phyloP scores from a whole-genome alignment of 2,797 vertebrate genomes.

The Silurus aristotelis region DNA sequence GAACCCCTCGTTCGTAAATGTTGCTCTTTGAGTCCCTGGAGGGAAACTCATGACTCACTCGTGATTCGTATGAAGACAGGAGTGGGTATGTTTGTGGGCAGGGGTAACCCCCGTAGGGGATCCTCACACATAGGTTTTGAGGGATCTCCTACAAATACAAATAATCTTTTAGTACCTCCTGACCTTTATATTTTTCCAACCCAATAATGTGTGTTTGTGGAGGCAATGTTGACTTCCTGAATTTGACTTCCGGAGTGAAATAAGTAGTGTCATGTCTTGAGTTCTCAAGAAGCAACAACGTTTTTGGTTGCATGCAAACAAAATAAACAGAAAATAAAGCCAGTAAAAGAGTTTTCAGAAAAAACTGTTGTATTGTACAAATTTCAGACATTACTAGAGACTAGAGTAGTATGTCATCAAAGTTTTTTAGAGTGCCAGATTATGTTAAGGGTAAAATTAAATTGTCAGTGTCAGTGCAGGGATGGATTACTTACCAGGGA shows the following conservation, averaged over 20 bases:
- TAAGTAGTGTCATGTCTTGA: not conserved
- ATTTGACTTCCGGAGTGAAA: constrained; percentile 28
- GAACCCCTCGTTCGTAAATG: constrained; percentile 65
- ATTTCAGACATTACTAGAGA: not conserved
- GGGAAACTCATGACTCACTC: constrained; percentile 57
- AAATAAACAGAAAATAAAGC: not conserved
- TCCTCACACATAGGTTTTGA: constrained; percentile 64
- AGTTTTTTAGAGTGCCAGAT: not conserved
- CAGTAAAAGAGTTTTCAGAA: not conserved
- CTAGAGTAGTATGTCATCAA: not conserved
- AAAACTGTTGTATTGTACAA: not conserved
- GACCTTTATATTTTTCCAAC: constrained; percentile 54
- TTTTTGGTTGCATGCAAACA: not conserved
- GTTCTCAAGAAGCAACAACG: not conserved
- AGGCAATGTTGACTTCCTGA: constrained; percentile 46
- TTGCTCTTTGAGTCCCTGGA: constrained; percentile 44
- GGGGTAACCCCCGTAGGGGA: constrained; percentile 73
- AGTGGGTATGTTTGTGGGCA: constrained; percentile 67
- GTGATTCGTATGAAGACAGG: constrained; percentile 60
- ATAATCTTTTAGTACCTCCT: constrained; percentile 41
- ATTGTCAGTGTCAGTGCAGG: not conserved
- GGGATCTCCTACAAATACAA: constrained; percentile 70
- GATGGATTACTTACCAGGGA: not conserved
- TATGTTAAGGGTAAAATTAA: not conserved
- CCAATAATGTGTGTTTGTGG: constrained; percentile 42